Base-by-base conservation (phyloP, 2,113 vertebrate genomes). In the human region DNA sequence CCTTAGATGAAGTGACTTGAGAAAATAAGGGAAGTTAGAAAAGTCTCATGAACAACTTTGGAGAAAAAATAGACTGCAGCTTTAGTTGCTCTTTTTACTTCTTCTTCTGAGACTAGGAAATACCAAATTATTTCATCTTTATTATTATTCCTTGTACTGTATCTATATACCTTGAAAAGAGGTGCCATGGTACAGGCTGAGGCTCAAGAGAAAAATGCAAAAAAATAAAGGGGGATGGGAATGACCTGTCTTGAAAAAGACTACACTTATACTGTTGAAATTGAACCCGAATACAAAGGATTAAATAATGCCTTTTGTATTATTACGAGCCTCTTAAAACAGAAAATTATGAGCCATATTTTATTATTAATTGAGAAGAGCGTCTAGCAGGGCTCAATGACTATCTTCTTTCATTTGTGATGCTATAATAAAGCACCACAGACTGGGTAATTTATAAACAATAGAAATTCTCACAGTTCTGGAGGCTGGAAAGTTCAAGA, bases 1-100 rank as follows among this genome's bases (percentile, higher is more conserved):
- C 22, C 4, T 87, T 76, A 4, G 27, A 68, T 85, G 88, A 96
- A 83, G 30, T 52, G 7, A 81, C 11, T 64, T 96, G 20, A 6
- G 45, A 88, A 97, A 96, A 92, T 86, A 70, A 76, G 12, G 4
- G 17, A 93, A 72, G 6, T 90, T 94, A 80, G 55, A 97, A 88
- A 93, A 93, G 4, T 55, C 25, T 93, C 22, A 68, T 27, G 84
- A 90, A 23, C 7, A 89, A 61, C 13, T 75, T 92, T 75, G 20
- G 66, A 92, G 18, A 96, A 87, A 93, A 91, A 93, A 80, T 94
- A 96, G n/a, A 76, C 12, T 55, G 6, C 2, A 85, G 20, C 9
- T 80, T 93, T 80, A 84, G 30, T 61, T 92, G 27, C 4, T 86
- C 9, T 87, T 93, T 89, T 88, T 52, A 27, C n/a, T 95, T 85